Percentiles rank a stretch among this genome's conserved stretches.
phyloP scores from a whole-genome alignment of 2,113 vertebrate genomes.

The Sphaerodactylus townsendi region DNA sequence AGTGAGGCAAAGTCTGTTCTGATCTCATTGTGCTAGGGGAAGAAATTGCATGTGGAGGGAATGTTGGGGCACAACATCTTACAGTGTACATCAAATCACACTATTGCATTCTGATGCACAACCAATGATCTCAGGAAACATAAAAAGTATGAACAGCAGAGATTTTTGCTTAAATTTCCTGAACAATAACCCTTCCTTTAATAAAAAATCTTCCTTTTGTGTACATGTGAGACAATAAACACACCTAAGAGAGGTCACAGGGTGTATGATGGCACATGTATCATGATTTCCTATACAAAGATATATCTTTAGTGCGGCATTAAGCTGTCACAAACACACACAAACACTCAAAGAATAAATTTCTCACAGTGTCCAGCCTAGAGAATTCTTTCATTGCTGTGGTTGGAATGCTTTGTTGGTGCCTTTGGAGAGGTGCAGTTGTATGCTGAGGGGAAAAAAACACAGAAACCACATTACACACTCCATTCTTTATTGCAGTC shows the following conservation, averaged over 20 bases:
- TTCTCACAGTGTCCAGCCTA: conserved; percentile 76
- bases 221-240: background rate
- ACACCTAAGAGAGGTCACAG: background rate
- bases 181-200: background rate
- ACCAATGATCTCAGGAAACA: background rate
- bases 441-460: conserved; percentile 59
- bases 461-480: conserved; percentile 25
- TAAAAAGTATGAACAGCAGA: background rate
- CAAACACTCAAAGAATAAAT: conserved; percentile 79
- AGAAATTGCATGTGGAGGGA: background rate
- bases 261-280: background rate
- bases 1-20: background rate
- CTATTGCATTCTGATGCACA: conserved; percentile 10
- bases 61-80: background rate
- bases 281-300: conserved; percentile 23
- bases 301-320: conserved; percentile 66
- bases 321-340: conserved; percentile 69
- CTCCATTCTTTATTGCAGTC: background rate
- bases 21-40: background rate
- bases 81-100: conserved; percentile 38
- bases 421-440: conserved; percentile 57
- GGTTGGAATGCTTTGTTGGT: conserved; percentile 37
- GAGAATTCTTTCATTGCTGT: conserved; percentile 69
- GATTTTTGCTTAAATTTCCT: background rate
- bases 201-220: background rate